Conservation (phyloP, 2,113 vertebrate species). For the Lipophrys pholis region DNA sequence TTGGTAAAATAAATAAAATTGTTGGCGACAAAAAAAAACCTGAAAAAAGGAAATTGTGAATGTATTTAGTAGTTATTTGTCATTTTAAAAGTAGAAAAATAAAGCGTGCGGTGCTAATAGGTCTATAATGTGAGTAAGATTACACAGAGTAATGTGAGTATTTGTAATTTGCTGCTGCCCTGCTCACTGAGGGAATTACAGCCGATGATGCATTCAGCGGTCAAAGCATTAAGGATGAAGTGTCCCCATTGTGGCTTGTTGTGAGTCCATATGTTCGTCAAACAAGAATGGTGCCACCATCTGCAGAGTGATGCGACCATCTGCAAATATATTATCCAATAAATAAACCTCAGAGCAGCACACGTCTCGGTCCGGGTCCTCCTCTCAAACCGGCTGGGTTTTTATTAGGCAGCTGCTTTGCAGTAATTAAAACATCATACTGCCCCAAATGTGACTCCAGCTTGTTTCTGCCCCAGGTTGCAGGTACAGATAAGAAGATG, state of each 20-base stretch:
- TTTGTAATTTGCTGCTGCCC: too few relatives aligned
- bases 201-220: too few relatives aligned
- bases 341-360: slow-evolving; percentile 18
- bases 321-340: slow-evolving; percentile 34
- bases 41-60: too few relatives aligned
- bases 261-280: not conserved
- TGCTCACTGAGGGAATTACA: too few relatives aligned
- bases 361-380: not conserved
- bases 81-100: too few relatives aligned
- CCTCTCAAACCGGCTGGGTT: slow-evolving; percentile 8
- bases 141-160: too few relatives aligned
- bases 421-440: slow-evolving; percentile 22
- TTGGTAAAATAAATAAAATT: too few relatives aligned
- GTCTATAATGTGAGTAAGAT: too few relatives aligned
- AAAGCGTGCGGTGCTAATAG: too few relatives aligned
- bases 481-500: not conserved
- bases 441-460: not conserved
- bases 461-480: not conserved
- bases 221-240: not conserved
- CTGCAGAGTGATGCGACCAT: slow-evolving; percentile 25
- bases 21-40: too few relatives aligned
- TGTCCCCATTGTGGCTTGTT: not conserved
- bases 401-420: slow-evolving; percentile 47
- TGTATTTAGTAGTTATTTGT: too few relatives aligned
- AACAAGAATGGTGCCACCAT: slow-evolving; percentile 8